A percentile compares a stretch with the other conserved stretches of the same genome.
Conservation (phyloP, 2,888 invertebrate species). For the Agriotes lineatus region DNA sequence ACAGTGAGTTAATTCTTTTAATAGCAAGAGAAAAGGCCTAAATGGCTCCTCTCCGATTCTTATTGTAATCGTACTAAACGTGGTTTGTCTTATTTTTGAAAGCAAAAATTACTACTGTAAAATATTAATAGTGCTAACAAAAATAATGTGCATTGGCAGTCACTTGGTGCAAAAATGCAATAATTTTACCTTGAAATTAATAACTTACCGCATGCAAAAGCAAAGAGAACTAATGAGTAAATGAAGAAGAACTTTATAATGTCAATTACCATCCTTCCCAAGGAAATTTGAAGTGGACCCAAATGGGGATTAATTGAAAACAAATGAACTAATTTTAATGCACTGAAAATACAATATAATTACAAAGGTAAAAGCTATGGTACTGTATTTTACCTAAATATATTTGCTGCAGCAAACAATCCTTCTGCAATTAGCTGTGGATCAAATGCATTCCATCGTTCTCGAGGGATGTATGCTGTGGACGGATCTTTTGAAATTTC, state of each 20-base stretch:
- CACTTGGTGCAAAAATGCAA: too few relatives aligned
- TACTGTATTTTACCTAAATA: slow-evolving; percentile 76
- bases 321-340: slow-evolving; percentile 90
- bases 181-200: too few relatives aligned
- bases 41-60: too few relatives aligned
- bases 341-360: slow-evolving; percentile 71
- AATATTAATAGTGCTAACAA: too few relatives aligned
- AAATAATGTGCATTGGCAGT: too few relatives aligned
- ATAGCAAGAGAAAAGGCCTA: too few relatives aligned
- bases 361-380: too few relatives aligned
- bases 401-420: slow-evolving; percentile 94
- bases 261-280: slow-evolving; percentile 91
- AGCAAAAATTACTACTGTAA: too few relatives aligned
- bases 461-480: slow-evolving; percentile 82
- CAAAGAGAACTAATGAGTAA: slow-evolving; percentile 88
- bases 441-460: slow-evolving; percentile 93
- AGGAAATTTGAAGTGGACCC: slow-evolving; percentile 91
- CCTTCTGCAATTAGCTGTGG: slow-evolving; percentile 94
- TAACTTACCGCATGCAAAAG: slow-evolving; percentile 88
- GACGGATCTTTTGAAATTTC: slow-evolving; percentile 78
- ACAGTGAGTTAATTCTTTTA: too few relatives aligned
- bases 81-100: too few relatives aligned
- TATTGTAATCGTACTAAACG: too few relatives aligned
- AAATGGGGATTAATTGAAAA: slow-evolving; percentile 95
- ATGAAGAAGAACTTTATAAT: slow-evolving; percentile 95